Conservation (phyloP, 2,888 invertebrate genomes). For the Calephelis perditalis region DNA sequence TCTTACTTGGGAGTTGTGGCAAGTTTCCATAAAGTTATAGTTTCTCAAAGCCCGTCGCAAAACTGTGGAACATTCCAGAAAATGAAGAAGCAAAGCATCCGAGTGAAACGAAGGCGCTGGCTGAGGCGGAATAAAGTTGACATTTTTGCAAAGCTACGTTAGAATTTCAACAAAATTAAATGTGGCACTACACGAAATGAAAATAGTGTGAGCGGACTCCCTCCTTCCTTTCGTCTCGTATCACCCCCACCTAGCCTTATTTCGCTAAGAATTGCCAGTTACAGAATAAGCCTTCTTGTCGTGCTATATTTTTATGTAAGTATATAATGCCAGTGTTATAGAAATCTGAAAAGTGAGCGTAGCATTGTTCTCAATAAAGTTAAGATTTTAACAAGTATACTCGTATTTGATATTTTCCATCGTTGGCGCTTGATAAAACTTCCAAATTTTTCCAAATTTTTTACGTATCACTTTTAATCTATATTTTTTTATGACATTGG, state of each 20-base stretch:
- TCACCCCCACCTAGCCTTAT: constrained; percentile 24
- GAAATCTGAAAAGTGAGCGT: no score
- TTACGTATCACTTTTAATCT: no score
- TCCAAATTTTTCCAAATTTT: no score
- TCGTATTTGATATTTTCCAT: no score
- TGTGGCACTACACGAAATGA: constrained; percentile 75
- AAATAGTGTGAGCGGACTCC: constrained; percentile 57
- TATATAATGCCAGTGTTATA: constrained; percentile 7
- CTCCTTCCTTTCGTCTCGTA: constrained; percentile 15
- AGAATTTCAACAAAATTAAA: constrained; percentile 78
- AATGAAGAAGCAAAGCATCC: constrained; percentile 71
- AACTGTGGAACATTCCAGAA: constrained; percentile 70
- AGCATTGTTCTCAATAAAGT: no score
- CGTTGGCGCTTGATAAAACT: no score
- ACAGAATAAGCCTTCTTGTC: constrained; percentile 13
- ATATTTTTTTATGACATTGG: no score
- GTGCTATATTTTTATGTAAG: constrained; percentile 16
- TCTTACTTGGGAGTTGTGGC: constrained; percentile 64
- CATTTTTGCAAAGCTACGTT: constrained; percentile 77
- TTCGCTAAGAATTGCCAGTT: constrained; percentile 45
- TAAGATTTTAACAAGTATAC: no score
- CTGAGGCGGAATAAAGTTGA: constrained; percentile 76
- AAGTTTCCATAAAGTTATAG: constrained; percentile 76
- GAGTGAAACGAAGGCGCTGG: constrained; percentile 66
- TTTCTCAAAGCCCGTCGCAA: constrained; percentile 74